Evolutionary conservation across 2,888 invertebrate species (phyloP).

Genomic region (Cheilosia grossa): DNA sequence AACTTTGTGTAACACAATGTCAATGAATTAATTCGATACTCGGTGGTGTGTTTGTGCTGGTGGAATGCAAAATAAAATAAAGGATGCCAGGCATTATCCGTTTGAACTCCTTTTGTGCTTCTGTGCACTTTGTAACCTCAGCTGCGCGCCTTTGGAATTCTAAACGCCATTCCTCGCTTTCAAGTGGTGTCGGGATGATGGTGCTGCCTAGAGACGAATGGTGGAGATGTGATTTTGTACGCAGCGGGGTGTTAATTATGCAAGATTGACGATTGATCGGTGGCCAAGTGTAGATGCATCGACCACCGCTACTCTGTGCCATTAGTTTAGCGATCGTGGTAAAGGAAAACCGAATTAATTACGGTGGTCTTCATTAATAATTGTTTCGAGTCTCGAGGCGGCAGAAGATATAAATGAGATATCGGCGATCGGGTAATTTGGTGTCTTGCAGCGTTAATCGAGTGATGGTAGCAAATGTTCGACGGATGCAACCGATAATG

Average conservation of each 20-base stretch:
- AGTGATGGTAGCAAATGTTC: constrained; percentile 39
- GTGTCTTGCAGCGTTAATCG: constrained; percentile 50
- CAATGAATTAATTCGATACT: constrained; percentile 78
- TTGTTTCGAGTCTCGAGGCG: constrained; percentile 35
- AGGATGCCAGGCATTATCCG: constrained; percentile 61
- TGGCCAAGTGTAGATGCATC: constrained; percentile 33
- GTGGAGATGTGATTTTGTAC: neutral
- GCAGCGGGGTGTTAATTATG: constrained; percentile 52
- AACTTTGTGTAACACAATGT: constrained; percentile 77
- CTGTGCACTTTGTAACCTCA: constrained; percentile 70
- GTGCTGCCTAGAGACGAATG: constrained; percentile 37
- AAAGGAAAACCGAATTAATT: constrained; percentile 51
- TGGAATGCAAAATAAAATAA: constrained; percentile 64
- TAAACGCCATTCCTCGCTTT: constrained; percentile 49
- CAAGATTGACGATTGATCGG: constrained; percentile 55
- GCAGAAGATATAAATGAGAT: constrained; percentile 50
- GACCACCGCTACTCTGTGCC: constrained; percentile 43
- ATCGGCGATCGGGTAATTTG: constrained; percentile 17
- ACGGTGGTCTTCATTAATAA: constrained; percentile 60
- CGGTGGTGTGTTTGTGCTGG: constrained; percentile 38
- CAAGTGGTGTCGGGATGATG: constrained; percentile 39
- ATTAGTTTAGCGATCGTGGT: constrained; percentile 48
- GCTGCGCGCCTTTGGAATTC: constrained; percentile 59
- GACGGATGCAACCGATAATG: constrained; percentile 41
- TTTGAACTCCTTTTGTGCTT: constrained; percentile 66